A percentile compares a stretch with the other conserved stretches of the same genome.
Conservation (phyloP, 2,113 vertebrate species). For the Melanocharis versteri region DNA sequence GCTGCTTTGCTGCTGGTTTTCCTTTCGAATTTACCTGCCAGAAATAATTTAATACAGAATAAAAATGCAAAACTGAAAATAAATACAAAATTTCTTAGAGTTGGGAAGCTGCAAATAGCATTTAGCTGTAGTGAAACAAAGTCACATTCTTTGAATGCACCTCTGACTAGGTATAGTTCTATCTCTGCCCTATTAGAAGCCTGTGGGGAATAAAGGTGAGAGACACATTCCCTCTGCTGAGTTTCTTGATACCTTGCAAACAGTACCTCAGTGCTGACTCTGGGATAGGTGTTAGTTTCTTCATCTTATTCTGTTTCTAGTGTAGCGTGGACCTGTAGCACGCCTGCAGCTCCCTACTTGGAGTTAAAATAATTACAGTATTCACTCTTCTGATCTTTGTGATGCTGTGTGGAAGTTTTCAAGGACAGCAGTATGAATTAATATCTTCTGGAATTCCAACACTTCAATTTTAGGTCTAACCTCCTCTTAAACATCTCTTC, state of each 20-base stretch:
- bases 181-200: fast-evolving
- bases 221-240: background rate
- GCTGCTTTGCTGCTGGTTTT: background rate
- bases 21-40: background rate
- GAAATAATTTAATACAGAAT: background rate
- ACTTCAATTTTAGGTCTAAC: background rate
- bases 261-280: background rate
- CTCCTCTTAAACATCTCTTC: background rate
- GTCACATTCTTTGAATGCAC: background rate
- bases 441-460: background rate
- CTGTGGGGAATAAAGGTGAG: background rate
- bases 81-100: background rate
- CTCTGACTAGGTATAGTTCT: background rate
- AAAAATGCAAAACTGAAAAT: background rate
- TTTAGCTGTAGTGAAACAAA: background rate
- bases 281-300: background rate
- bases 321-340: background rate
- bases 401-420: background rate
- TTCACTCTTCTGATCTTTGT: background rate
- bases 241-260: background rate
- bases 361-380: background rate
- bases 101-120: background rate
- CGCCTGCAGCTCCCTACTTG: background rate
- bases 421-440: background rate
- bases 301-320: background rate